Conservation (phyloP, 2,113 vertebrate genomes). For the Pseudonaja textilis region DNA sequence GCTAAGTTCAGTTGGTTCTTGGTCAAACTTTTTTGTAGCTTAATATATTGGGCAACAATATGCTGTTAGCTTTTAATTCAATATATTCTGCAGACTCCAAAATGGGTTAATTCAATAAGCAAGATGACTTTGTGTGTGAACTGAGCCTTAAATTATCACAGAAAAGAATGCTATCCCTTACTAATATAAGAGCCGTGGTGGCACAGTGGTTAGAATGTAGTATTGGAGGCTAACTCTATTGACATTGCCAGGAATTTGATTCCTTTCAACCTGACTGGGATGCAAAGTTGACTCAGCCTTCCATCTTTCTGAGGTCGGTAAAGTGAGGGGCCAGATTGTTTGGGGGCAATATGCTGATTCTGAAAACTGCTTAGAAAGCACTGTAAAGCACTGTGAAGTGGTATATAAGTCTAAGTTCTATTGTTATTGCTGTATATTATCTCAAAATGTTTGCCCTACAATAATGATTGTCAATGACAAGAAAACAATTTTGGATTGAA, state of each 20-base stretch:
- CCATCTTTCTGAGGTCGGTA: neutral
- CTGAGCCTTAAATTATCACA: neutral
- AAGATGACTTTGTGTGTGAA: neutral
- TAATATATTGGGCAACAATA: neutral
- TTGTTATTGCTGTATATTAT: too few relatives aligned
- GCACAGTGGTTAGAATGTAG: neutral
- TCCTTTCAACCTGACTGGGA: neutral
- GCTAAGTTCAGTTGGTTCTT: neutral
- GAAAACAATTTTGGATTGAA: too few relatives aligned
- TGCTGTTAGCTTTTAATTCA: neutral
- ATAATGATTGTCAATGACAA: too few relatives aligned
- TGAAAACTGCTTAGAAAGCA: neutral
- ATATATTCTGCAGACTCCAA: neutral
- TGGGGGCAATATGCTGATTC: neutral
- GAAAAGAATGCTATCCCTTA: neutral
- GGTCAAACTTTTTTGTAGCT: neutral
- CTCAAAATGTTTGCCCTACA: too few relatives aligned
- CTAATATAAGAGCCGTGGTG: neutral
- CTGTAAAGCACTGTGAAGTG: neutral
- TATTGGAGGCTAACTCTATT: neutral
- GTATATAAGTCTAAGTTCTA: neutral
- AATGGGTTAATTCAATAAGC: neutral
- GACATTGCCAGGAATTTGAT: neutral
- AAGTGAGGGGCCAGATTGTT: neutral
- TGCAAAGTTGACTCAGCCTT: neutral